phyloP scores from a whole-genome alignment of 2,797 vertebrate species.

The Bovichtus variegatus region DNA sequence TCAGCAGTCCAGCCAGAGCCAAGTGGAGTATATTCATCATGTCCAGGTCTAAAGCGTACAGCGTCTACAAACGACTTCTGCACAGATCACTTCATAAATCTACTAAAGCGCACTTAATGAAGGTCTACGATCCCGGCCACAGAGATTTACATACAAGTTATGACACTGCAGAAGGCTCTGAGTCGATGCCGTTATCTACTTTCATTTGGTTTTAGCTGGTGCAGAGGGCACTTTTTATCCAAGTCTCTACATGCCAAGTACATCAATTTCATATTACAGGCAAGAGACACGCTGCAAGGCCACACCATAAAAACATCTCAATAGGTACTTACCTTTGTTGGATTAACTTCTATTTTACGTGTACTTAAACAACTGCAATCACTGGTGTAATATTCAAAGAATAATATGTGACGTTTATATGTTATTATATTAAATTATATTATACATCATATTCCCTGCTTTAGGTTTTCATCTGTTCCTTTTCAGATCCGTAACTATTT shows the following conservation, averaged over 20 bases:
- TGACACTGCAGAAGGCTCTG: constrained; percentile 72
- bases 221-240: constrained; percentile 65
- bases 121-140: constrained; percentile 74
- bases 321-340: constrained; percentile 51
- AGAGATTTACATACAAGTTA: constrained; percentile 84
- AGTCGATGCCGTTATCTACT: constrained; percentile 73
- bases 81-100: constrained; percentile 87
- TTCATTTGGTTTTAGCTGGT: constrained; percentile 74
- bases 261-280: constrained; percentile 75
- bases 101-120: constrained; percentile 83
- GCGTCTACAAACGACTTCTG: constrained; percentile 80
- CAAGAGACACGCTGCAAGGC: constrained; percentile 50
- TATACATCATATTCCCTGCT: not conserved
- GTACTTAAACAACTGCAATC: constrained; percentile 3
- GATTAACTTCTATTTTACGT: constrained; percentile 24
- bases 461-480: not conserved
- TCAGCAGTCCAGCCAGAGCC: constrained; percentile 77
- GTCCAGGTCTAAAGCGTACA: constrained; percentile 75
- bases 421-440: not conserved
- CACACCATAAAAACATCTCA: constrained; percentile 59
- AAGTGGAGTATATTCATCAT: constrained; percentile 86
- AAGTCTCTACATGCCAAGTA: constrained; percentile 59
- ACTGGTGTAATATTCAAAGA: not conserved
- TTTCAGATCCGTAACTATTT: not conserved
- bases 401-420: not conserved